These are phyloP conservation scores for Acanthaster planci DNA, from an alignment of 35 echinoderm and acorn worm species.

Conservation along the genomic window DNA sequence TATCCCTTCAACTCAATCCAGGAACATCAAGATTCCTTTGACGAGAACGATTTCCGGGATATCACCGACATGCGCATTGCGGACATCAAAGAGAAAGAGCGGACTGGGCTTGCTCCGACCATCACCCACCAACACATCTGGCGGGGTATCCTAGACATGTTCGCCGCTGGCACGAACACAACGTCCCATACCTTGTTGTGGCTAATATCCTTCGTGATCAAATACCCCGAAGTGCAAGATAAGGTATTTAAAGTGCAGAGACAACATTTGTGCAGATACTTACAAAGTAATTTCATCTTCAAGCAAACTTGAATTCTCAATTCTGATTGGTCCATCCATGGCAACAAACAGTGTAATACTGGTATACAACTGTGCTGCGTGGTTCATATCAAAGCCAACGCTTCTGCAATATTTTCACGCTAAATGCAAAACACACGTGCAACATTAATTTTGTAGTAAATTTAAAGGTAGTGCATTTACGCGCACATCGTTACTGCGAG, in stretches of 20 bases:
- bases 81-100: neutral
- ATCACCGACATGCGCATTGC: neutral
- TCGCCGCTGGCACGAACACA: conserved; percentile 65
- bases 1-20: neutral
- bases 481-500: no score
- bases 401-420: neutral
- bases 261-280: neutral
- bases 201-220: conserved; percentile 9
- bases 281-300: neutral
- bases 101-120: neutral
- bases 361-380: no score
- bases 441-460: no score
- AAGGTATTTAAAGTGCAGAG: conserved; percentile 43
- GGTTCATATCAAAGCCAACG: neutral
- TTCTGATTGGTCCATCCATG: neutral
- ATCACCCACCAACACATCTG: conserved; percentile 6
- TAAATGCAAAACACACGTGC: no score
- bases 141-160: conserved; percentile 45
- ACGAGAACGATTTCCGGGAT: neutral
- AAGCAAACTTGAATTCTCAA: neutral
- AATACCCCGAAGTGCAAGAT: conserved; percentile 54
- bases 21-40: neutral
- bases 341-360: neutral
- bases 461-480: no score
- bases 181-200: conserved; percentile 63